Evolutionary conservation across 2,888 invertebrate species (phyloP).

Genomic region (Metacarcinus magister): DNA sequence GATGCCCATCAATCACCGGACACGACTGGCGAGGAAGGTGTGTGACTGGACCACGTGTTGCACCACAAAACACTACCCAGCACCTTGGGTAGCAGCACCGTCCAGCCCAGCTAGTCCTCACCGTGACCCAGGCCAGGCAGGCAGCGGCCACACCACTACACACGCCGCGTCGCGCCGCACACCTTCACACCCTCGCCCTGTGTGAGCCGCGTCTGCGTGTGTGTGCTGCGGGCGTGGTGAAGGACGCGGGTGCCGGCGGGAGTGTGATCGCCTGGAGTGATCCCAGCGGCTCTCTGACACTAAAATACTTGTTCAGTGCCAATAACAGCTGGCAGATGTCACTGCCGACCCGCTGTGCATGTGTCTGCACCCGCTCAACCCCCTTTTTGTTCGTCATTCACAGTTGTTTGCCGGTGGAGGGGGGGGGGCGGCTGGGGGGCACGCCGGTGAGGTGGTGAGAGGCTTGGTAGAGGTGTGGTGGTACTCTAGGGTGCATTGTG

Average conservation of each 20-base stretch:
- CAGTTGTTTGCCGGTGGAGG: not conserved
- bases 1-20: not conserved
- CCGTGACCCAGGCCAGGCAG: not conserved
- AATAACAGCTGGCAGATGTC: constrained; percentile 19
- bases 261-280: not conserved
- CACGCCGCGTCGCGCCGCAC: not conserved
- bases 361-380: not conserved
- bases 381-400: not conserved
- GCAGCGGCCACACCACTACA: not conserved
- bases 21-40: not conserved
- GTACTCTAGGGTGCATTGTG: not conserved
- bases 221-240: not conserved
- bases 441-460: not conserved
- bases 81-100: too few species aligned
- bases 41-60: not conserved
- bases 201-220: not conserved
- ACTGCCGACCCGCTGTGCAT: constrained; percentile 12
- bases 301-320: constrained; percentile 4
- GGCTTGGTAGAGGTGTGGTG: not conserved
- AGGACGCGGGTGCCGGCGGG: not conserved
- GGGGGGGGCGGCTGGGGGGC: not conserved
- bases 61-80: not conserved
- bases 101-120: not conserved
- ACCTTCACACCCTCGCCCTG: not conserved
- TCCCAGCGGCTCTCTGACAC: constrained; percentile 35